Conservation (phyloP, 2,888 invertebrate genomes). For the Xylophagus ater region DNA sequence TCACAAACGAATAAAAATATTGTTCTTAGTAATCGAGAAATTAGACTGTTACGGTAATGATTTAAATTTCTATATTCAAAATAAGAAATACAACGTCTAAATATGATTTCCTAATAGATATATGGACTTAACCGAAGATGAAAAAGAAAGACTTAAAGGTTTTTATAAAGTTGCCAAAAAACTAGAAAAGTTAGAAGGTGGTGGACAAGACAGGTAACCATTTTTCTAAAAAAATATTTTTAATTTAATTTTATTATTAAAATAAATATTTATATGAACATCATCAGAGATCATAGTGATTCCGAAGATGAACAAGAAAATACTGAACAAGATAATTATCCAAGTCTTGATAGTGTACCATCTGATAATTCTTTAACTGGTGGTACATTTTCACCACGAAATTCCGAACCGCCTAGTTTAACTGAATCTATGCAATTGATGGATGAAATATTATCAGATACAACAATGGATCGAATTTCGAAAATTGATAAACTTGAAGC, state of each 20-base stretch:
- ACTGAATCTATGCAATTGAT: slow-evolving; percentile 85
- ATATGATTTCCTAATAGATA: slow-evolving; percentile 45
- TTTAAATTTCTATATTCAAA: slow-evolving; percentile 1
- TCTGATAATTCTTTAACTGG: slow-evolving; percentile 56
- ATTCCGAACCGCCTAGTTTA: slow-evolving; percentile 67
- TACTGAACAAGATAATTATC: slow-evolving; percentile 60
- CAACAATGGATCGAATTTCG: slow-evolving; percentile 71
- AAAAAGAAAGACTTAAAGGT: slow-evolving; percentile 82
- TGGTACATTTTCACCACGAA: slow-evolving; percentile 60
- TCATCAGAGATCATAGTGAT: slow-evolving; percentile 53
- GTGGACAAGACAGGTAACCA: slow-evolving; percentile 53
- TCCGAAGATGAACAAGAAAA: slow-evolving; percentile 62
- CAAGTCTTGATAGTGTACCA: slow-evolving; percentile 68
- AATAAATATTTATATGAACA: neutral
- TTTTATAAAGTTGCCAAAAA: slow-evolving; percentile 88
- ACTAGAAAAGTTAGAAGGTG: slow-evolving; percentile 77
- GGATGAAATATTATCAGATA: slow-evolving; percentile 72
- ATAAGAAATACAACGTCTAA: too few species aligned
- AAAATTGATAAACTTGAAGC: slow-evolving; percentile 80
- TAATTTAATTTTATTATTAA: slow-evolving; percentile 8
- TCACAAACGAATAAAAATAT: slow-evolving; percentile 73
- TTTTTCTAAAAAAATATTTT: slow-evolving; percentile 2
- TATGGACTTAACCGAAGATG: slow-evolving; percentile 82
- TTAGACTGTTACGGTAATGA: slow-evolving; percentile 59
- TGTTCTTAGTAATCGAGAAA: slow-evolving; percentile 84